Base-by-base conservation (phyloP, 2,888 invertebrate species). In the Lamproptera curius region DNA sequence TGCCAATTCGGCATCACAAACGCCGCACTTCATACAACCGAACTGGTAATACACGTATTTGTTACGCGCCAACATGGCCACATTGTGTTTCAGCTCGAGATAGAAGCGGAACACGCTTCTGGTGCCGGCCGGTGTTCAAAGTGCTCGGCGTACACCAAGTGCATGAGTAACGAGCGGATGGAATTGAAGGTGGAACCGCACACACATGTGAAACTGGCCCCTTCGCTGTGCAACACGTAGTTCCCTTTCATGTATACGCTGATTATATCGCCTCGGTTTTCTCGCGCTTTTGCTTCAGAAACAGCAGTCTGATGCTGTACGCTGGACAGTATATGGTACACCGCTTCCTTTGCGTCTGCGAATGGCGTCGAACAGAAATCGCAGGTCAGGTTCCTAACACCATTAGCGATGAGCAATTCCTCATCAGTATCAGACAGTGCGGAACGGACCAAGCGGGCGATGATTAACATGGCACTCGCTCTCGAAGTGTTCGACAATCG, bases 21-120 rank as follows among this genome's bases (percentile, higher is more conserved):
- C 85, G 0, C 86, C 85, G 49, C 87, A 87, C 17, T 73, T 78
- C 46, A 86, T 54, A 54, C 66, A 69, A 16, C 86, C 87, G 45
- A 84, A 85, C 10, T 77, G 70, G 34, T 83, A 80, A 46, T 86
- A 87, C 1, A 69, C 70, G 37, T 86, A 87, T 42, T 81, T 85
- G 46, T 87, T 87, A 36, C 85, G 63, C 1, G 67, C 75, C 62
- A 83, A 59, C 83, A 87, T 81, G 48, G 67, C 77, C 0, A 85
- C 73, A 46, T 87, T 87, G 52, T 87, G 86, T 51, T 87, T 87
- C 53, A 87, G 36, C 49, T 87, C 86, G 53, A 87, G 62, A 44
- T 87, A 87, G 38, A 87, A 87, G 1, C 87, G 74, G 62, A 87
- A 87, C 0, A 86, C 72, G 46, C 76, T 76, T 44, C 86, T 87